Percentiles rank a stretch among this genome's conserved stretches.
These are phyloP conservation scores for Rhodinocichla rosea DNA, from an alignment of 2,113 vertebrate genomes.

Conservation along the genomic window DNA sequence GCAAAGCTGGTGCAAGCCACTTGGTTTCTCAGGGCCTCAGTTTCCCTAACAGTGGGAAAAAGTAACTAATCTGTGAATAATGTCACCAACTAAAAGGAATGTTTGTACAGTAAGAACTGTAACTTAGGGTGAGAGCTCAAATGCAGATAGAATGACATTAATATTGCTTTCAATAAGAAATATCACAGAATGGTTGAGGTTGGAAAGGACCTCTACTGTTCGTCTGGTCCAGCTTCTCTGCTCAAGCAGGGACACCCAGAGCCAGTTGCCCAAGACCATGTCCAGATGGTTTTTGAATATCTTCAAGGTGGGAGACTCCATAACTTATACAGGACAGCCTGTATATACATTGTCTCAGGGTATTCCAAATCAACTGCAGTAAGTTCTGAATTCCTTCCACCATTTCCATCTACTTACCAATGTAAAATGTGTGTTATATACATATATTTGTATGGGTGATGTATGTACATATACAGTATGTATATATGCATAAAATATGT, in stretches of 20 bases:
- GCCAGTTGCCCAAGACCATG: rapidly evolving
- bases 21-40: neutral
- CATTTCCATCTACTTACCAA: slow-evolving; percentile 15
- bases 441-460: neutral
- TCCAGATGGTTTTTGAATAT: neutral
- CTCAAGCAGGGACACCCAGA: neutral
- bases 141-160: neutral
- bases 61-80: neutral
- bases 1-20: neutral
- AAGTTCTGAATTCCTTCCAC: neutral
- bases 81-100: neutral
- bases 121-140: neutral
- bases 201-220: neutral
- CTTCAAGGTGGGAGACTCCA: neutral
- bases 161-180: neutral
- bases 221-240: neutral
- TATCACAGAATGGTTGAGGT: neutral
- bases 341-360: neutral
- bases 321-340: neutral
- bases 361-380: neutral
- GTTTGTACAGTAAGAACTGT: neutral
- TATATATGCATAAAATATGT: neutral
- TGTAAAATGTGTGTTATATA: neutral
- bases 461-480: neutral
- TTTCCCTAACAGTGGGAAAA: neutral